Conservation (phyloP, 2,797 vertebrate species). For the Enteromius thamalakanensis region DNA sequence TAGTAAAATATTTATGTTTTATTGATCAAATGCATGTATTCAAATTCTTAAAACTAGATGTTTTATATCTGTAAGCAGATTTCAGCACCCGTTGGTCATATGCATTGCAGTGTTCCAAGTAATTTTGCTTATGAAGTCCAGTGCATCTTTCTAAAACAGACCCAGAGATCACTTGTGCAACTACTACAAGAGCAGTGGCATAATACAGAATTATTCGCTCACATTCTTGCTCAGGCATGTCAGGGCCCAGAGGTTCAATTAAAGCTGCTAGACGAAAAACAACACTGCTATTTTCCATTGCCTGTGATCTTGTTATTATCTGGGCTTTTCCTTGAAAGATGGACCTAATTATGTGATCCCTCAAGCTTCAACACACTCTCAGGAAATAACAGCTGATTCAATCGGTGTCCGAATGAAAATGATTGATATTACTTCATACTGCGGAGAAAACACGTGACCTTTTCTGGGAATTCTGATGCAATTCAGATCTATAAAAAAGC, state of each 20-base stretch:
- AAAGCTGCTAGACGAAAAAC: constrained; percentile 47
- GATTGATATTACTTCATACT: not conserved
- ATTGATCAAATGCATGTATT: too few species aligned
- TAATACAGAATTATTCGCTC: constrained; percentile 37
- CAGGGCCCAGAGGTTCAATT: constrained; percentile 52
- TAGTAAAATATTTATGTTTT: too few species aligned
- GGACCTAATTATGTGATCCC: constrained; percentile 29
- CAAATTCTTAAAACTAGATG: not conserved
- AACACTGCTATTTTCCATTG: constrained; percentile 34
- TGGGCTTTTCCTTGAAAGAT: constrained; percentile 30
- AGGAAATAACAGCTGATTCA: constrained; percentile 5
- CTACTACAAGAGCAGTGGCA: not conserved
- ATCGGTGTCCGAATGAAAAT: not conserved
- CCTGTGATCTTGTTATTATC: constrained; percentile 39
- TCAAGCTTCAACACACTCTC: not conserved
- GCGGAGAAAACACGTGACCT: not conserved
- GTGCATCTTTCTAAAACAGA: not conserved
- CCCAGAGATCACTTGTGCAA: constrained; percentile 7
- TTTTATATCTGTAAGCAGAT: not conserved
- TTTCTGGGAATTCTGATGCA: constrained; percentile 18
- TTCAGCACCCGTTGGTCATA: not conserved
- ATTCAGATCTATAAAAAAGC: not conserved
- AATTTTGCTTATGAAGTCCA: not conserved
- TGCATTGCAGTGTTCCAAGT: not conserved
- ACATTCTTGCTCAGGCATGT: constrained; percentile 61